Evolutionary conservation across 2,888 invertebrate species (phyloP), one percentile per base, ranked within the genome.

Genomic region (Netelia melanura): DNA sequence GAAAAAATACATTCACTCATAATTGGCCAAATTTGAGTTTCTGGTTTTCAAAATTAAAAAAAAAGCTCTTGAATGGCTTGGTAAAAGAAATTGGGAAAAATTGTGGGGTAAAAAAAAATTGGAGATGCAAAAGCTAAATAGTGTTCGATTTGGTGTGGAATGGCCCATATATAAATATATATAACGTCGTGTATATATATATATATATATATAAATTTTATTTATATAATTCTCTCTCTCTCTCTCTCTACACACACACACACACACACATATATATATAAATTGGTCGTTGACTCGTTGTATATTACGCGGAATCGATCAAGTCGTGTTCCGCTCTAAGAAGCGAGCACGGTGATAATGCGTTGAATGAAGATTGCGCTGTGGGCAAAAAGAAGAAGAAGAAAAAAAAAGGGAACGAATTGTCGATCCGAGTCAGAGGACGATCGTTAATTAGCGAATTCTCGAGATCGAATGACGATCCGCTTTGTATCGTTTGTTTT

Each of bases 281-380:
- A 38, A 21, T 58, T 70, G 81, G 54, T 70, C 61, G 61, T 76
- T 81, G 75, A 68, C 64, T 70, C 67, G 25, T 11, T 67, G 64
- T 48, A 38, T 62, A 43, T 74, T 83, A 78, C 78, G 72, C 11
- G 58, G 83, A 83, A 83, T 78, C 83, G 78, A 83, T 83, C 72
- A 67, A 61, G 25, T 52, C 43, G 48, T 48, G 71, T 48, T 74
- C 81, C 78, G 30, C 58, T 56, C 48, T 21, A 48, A 54, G 44
- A 14, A 48, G 67, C 30, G n/a, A 58, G 48, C 56, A 9, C 43
- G 21, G 76, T 48, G 43, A 62, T 77, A 67, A 83, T 83, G 30
- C 78, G 54, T 77, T 83, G 58, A 62, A 83, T 44, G 78, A 61
- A 56, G 62, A 78, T 78, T 65, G 77, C 38, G 48, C 25, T 72